These are phyloP conservation scores for Thaumatotibia leucotreta DNA, from an alignment of 1,140 invertebrate genomes.

Conservation along the genomic window DNA sequence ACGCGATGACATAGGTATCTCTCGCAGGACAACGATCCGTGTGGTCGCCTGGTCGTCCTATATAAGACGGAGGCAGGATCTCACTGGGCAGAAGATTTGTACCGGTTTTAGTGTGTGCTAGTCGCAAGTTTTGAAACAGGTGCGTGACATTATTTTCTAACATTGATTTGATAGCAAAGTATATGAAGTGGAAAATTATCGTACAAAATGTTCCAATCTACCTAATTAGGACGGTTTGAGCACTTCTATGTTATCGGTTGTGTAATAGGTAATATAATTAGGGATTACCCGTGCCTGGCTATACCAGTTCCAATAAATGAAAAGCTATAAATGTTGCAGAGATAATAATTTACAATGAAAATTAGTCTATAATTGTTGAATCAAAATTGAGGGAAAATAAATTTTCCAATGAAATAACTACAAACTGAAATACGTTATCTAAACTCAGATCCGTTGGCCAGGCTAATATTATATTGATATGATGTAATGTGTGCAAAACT, in stretches of 20 bases:
- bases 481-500: too few species aligned
- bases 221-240: background rate
- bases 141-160: constrained; percentile 19
- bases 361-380: too few species aligned
- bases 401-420: too few species aligned
- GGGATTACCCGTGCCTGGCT: too few species aligned
- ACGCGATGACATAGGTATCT: constrained; percentile 22
- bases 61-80: constrained; percentile 54
- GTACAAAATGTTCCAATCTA: background rate
- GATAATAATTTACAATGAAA: too few species aligned
- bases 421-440: too few species aligned
- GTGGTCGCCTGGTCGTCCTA: constrained; percentile 43
- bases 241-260: background rate
- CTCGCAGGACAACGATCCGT: constrained; percentile 23
- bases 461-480: too few species aligned
- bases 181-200: background rate
- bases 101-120: constrained; percentile 39
- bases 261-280: too few species aligned
- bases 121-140: constrained; percentile 40
- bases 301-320: too few species aligned
- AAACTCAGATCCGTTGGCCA: too few species aligned
- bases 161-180: background rate
- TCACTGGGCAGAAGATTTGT: constrained; percentile 39
- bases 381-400: too few species aligned
- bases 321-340: too few species aligned